Evolutionary conservation across 2,113 vertebrate genomes (phyloP), one percentile per base, ranked within the genome.

Genomic region (Elanus axillaris): DNA sequence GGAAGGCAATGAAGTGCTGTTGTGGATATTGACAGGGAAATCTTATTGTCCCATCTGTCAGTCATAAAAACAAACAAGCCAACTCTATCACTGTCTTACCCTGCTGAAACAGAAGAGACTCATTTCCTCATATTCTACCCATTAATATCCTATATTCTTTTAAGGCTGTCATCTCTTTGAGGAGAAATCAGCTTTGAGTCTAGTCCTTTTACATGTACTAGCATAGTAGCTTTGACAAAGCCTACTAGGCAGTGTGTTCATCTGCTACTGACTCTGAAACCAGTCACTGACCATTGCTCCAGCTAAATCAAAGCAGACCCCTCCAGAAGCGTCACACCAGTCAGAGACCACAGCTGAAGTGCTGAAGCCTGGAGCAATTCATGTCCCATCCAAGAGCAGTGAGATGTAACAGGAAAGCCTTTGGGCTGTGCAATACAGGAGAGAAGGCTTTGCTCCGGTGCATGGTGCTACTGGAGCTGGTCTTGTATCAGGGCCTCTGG

Each of bases 101-200:
- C 74, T 50, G 48, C 73, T 50, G 48, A 90, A 40, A 63, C 47
- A 94, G 62, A 81, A 78, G 21, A 63, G 38, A 52, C 38, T 90
- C 10, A 68, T 68, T 96, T 95, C 71, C 73, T 88, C 22, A 21
- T 68, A 80, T 90, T 94, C 45, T 93, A 40, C 13, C 66, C 86
- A 88, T 86, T 83, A 94, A 96, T 76, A 93, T 78, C 55, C 45
- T 38, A 34, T 31, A 88, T 48, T 91, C 32, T 95, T 88, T 56
- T 60, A 93, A 90, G 25, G 43, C 27, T 76, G 21, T 52, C 31
- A 76, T 36, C 83, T 94, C 78, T 79, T 75, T 48, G 48, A 86
- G 42, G 25, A 91, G 48, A 88, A 71, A 80, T n/a, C 58, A 60
- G 27, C 38, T 86, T 83, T 72, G 32, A 87, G 59, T 26, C 43